Evolutionary conservation across 2,797 vertebrate species (phyloP).

Genomic region (Mycteria americana): DNA sequence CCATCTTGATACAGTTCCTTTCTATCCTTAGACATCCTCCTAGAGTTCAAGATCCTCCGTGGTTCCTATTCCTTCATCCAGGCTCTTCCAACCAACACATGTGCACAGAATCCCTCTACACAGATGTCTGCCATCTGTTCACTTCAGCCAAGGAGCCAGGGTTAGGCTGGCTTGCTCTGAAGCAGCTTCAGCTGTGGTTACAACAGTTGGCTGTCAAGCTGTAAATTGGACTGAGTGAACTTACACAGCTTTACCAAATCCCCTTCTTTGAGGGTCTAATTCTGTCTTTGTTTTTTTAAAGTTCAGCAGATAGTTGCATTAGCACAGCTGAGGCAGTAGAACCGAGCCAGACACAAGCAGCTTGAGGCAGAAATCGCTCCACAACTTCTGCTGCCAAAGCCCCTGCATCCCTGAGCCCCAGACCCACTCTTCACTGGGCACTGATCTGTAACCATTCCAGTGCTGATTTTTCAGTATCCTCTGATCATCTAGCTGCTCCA

Average conservation of each 20-base stretch:
- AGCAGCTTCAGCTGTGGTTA: neutral
- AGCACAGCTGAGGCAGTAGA: neutral
- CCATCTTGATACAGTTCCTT: neutral
- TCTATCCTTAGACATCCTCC: neutral
- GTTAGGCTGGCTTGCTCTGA: neutral
- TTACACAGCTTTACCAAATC: neutral
- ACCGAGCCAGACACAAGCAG: neutral
- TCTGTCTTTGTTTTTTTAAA: neutral
- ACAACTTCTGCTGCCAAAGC: neutral
- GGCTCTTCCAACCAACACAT: accelerated
- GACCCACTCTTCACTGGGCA: neutral
- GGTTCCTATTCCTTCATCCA: neutral
- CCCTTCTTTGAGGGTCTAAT: neutral
- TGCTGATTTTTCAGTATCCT: neutral
- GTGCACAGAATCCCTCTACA: neutral
- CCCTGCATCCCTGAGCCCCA: neutral
- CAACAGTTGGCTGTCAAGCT: neutral
- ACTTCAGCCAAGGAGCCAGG: neutral
- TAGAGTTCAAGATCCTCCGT: neutral
- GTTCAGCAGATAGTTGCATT: neutral
- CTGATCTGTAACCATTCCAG: neutral
- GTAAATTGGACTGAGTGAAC: neutral
- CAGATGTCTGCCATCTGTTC: neutral
- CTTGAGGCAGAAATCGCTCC: neutral
- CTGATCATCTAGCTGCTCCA: neutral